Percentiles rank a stretch among this genome's conserved stretches.
phyloP scores from a whole-genome alignment of 2,888 invertebrate genomes.

The Orchestes rusci region DNA sequence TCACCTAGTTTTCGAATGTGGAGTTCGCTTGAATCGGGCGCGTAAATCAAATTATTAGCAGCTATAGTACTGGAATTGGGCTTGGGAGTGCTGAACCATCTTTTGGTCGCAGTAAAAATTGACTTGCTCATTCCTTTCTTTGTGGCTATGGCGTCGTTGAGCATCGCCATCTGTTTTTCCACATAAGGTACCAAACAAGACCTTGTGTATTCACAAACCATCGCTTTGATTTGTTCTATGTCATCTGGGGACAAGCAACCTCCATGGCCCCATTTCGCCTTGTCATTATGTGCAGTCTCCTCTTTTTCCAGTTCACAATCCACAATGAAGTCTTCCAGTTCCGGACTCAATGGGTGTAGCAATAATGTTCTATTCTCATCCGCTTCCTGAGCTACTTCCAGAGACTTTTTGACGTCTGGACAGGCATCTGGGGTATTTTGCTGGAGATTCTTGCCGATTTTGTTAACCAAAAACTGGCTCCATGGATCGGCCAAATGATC shows the following conservation, averaged over 20 bases:
- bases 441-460: constrained; percentile 37
- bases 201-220: constrained; percentile 81
- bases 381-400: constrained; percentile 50
- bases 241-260: constrained; percentile 72
- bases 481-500: constrained; percentile 74
- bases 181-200: constrained; percentile 85
- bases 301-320: constrained; percentile 30
- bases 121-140: constrained; percentile 92
- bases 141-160: constrained; percentile 74
- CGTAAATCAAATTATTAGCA: constrained; percentile 78
- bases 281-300: constrained; percentile 20
- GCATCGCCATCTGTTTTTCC: constrained; percentile 75
- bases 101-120: constrained; percentile 86
- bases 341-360: constrained; percentile 76
- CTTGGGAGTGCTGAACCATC: constrained; percentile 91
- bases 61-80: constrained; percentile 65
- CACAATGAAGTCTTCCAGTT: constrained; percentile 49
- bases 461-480: constrained; percentile 66
- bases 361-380: too few species aligned
- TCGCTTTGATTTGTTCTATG: constrained; percentile 74
- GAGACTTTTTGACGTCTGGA: constrained; percentile 30
- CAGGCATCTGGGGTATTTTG: constrained; percentile 31
- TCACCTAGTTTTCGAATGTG: constrained; percentile 91
- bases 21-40: constrained; percentile 79
- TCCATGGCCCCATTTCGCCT: constrained; percentile 54